These are phyloP conservation scores for Plecturocebus donacophilus DNA, from an alignment of 2,113 vertebrate species.

Conservation along the genomic window DNA sequence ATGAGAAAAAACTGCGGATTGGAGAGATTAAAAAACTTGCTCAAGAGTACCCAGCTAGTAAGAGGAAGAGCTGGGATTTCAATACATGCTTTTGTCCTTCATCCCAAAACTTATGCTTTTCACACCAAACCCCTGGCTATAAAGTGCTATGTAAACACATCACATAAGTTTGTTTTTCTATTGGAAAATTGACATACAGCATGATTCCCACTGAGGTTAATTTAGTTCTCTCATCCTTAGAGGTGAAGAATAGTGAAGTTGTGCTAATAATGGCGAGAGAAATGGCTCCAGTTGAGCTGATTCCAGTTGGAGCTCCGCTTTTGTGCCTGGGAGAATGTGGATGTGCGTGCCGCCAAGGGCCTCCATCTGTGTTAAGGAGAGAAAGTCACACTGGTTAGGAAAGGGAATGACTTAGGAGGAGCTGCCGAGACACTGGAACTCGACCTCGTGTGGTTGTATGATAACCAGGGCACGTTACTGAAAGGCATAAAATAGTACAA, in stretches of 20 bases:
- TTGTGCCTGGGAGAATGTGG: background rate
- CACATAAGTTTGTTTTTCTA: background rate
- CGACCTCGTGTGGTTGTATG: constrained; percentile 37
- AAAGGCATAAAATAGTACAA: constrained; percentile 74
- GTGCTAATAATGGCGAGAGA: background rate
- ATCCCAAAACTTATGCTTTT: background rate
- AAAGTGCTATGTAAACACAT: background rate
- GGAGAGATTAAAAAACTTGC: background rate
- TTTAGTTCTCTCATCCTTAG: constrained; percentile 10
- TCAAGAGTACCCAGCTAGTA: background rate
- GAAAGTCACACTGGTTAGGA: background rate
- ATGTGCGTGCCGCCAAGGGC: background rate
- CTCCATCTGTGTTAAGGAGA: background rate
- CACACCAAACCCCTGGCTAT: background rate
- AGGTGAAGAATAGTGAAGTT: background rate
- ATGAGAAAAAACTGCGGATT: background rate
- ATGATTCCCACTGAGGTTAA: background rate
- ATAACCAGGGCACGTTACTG: constrained; percentile 43
- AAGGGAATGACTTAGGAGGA: constrained; percentile 61
- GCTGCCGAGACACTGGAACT: constrained; percentile 40
- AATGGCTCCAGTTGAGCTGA: background rate
- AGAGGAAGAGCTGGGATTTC: background rate
- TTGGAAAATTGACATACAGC: background rate
- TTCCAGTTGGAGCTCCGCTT: background rate
- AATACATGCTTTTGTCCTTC: background rate